Conservation (phyloP, 2,797 vertebrate species). For the Tympanoctomys barrerae region DNA sequence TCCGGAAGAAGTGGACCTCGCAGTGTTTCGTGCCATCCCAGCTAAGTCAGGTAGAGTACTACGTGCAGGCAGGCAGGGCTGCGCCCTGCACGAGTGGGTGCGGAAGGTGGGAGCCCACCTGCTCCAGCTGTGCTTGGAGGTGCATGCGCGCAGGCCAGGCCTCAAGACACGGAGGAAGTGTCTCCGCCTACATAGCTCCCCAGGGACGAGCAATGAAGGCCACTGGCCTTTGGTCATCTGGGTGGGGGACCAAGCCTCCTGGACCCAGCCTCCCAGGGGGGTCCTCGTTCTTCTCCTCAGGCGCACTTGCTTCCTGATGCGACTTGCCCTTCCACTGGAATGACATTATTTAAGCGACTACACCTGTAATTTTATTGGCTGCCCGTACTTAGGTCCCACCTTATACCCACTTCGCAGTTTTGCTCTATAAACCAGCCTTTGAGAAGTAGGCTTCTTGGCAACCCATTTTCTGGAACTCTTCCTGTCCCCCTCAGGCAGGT, state of each 20-base stretch:
- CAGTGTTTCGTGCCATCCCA: no score
- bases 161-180: not conserved
- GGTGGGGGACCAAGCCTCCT: no score
- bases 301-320: not conserved
- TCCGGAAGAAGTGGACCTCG: not conserved
- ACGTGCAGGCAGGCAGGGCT: not conserved
- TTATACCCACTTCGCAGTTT: not conserved
- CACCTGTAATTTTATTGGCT: not conserved
- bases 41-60: not conserved
- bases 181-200: no score
- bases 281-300: not conserved
- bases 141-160: no score
- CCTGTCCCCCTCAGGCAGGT: not conserved
- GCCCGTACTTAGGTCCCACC: not conserved
- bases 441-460: not conserved
- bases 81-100: not conserved
- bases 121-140: not conserved
- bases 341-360: not conserved
- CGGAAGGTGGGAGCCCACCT: not conserved
- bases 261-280: no score
- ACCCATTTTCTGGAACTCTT: not conserved
- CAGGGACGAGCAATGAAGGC: not conserved
- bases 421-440: not conserved
- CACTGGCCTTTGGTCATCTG: not conserved
- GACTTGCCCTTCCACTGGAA: not conserved